A percentile compares a stretch with the other conserved stretches of the same genome.
phyloP scores from a whole-genome alignment of 2,113 vertebrate genomes.

The Pachycephala philippinensis region DNA sequence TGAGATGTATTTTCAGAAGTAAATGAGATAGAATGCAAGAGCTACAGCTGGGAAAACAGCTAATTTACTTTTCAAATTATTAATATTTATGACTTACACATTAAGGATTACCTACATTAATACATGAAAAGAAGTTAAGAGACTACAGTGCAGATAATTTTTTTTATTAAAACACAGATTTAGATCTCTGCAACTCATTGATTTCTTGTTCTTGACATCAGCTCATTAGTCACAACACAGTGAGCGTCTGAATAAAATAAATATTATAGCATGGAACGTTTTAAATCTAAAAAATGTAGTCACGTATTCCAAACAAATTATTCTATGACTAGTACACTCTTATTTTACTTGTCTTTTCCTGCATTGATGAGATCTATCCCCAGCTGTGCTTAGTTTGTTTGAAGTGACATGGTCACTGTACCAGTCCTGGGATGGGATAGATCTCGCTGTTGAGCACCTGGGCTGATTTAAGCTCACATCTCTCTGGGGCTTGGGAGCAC shows the following conservation, averaged over 20 bases:
- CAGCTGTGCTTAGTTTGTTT: not conserved
- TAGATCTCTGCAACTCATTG: conserved; percentile 24
- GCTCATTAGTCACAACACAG: not conserved
- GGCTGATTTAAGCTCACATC: not conserved
- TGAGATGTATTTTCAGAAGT: not conserved
- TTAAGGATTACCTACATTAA: not conserved
- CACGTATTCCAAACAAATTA: conserved; percentile 3
- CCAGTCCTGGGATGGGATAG: fast-evolving
- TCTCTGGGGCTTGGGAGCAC: fast-evolving
- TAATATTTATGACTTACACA: not conserved
- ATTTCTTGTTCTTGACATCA: conserved; percentile 6
- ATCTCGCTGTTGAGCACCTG: not conserved
- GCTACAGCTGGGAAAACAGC: not conserved
- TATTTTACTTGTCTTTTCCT: not conserved
- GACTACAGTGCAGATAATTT: not conserved
- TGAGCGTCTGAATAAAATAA: conserved; percentile 16
- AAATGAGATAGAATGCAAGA: not conserved
- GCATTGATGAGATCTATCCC: not conserved
- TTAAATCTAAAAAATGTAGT: not conserved
- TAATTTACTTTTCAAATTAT: not conserved
- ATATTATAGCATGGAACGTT: not conserved
- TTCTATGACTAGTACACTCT: not conserved
- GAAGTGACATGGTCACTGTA: fast-evolving
- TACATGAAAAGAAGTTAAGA: not conserved
- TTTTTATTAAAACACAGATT: conserved; percentile 1